Conservation (phyloP, 2,797 vertebrate genomes). For the Triplophysa yarkandensis region DNA sequence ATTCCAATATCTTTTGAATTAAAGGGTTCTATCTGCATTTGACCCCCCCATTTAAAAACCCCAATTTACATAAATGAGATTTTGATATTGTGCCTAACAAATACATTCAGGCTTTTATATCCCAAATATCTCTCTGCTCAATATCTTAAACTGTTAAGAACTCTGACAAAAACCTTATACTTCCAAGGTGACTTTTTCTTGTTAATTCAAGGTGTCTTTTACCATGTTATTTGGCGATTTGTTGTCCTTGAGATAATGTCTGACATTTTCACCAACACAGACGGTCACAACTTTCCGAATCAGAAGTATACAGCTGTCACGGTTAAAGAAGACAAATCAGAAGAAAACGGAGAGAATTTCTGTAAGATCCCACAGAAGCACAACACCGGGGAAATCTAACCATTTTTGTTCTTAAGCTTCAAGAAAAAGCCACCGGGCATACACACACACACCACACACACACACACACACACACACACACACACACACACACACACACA, state of each 20-base stretch:
- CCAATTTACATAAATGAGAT: too few relatives aligned
- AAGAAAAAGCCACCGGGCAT: conserved; percentile 1
- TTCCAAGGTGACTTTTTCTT: too few relatives aligned
- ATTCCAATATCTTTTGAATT: too few relatives aligned
- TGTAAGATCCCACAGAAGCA: conserved; percentile 14
- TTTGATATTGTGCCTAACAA: too few relatives aligned
- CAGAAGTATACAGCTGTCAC: neutral
- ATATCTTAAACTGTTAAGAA: too few relatives aligned
- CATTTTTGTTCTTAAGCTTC: conserved; percentile 31
- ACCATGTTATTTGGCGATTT: too few relatives aligned
- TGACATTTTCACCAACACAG: neutral
- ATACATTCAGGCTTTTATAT: too few relatives aligned
- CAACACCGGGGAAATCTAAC: conserved; percentile 40
- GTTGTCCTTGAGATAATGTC: neutral
- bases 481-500: conserved; percentile 3
- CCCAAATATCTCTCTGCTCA: too few relatives aligned
- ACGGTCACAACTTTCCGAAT: conserved; percentile 4
- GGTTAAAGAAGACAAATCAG: conserved; percentile 29
- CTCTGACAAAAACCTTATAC: too few relatives aligned
- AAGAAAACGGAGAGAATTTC: conserved; percentile 7
- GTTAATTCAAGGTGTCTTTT: too few relatives aligned
- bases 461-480: conserved; percentile 21
- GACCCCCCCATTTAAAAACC: too few relatives aligned
- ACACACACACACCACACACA: conserved; percentile 14
- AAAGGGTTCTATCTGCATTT: too few relatives aligned